These are phyloP conservation scores for Orthonevra nobilis DNA, from an alignment of 2,888 invertebrate genomes.

Conservation along the genomic window DNA sequence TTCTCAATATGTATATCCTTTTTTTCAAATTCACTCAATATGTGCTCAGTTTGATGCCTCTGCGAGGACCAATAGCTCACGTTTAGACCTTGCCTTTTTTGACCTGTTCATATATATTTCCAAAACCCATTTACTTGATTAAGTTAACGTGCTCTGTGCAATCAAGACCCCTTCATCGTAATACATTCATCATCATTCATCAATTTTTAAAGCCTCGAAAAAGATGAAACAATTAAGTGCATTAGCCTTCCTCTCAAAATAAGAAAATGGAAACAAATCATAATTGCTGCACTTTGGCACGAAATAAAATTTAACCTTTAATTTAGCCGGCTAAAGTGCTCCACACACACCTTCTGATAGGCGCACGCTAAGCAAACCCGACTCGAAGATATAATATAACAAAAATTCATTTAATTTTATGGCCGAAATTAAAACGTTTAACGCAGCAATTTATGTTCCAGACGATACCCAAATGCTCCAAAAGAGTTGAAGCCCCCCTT, in stretches of 20 bases:
- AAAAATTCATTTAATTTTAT: constrained; percentile 64
- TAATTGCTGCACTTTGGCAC: constrained; percentile 66
- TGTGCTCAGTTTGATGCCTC: no score
- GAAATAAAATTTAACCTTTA: constrained; percentile 65
- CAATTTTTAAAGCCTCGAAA: constrained; percentile 49
- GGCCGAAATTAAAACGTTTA: constrained; percentile 69
- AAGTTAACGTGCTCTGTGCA: constrained; percentile 42
- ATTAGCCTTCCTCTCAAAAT: constrained; percentile 4
- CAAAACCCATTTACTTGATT: constrained; percentile 45
- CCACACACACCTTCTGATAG: constrained; percentile 34
- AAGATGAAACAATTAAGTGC: constrained; percentile 46
- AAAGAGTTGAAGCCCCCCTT: constrained; percentile 22
- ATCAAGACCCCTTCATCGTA: constrained; percentile 58
- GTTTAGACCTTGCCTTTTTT: no score
- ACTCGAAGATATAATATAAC: constrained; percentile 7
- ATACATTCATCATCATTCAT: constrained; percentile 58
- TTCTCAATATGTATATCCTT: no score
- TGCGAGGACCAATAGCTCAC: no score
- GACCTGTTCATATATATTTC: constrained; percentile 26
- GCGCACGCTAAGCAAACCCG: neutral
- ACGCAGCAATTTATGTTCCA: constrained; percentile 66
- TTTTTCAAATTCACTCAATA: no score
- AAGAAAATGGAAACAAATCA: constrained; percentile 18
- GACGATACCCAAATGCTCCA: constrained; percentile 34
- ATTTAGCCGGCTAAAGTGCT: constrained; percentile 48